These are phyloP conservation scores for Nesogale talazaci DNA, from an alignment of 2,113 vertebrate genomes.

Conservation along the genomic window DNA sequence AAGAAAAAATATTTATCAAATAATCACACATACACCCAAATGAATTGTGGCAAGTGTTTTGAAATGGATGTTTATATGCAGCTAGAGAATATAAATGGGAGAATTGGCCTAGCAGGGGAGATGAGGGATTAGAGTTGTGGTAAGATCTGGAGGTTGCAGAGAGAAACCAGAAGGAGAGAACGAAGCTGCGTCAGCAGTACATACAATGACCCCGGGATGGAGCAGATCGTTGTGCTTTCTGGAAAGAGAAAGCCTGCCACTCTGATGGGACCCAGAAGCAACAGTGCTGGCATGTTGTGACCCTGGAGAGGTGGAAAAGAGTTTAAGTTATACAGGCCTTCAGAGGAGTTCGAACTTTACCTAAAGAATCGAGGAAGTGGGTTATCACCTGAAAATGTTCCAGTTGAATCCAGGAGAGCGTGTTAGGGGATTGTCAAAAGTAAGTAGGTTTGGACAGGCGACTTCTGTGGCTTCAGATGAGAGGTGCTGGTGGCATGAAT, in stretches of 20 bases:
- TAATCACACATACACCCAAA: background rate
- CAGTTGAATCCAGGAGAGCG: background rate
- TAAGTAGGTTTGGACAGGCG: too few relatives aligned
- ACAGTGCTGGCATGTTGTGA: background rate
- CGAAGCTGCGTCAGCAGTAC: background rate
- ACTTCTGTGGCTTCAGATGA: background rate
- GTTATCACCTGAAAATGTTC: background rate
- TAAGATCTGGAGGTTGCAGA: background rate
- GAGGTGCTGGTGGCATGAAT: background rate
- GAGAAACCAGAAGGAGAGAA: background rate
- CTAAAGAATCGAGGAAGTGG: background rate
- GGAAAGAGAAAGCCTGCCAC: background rate
- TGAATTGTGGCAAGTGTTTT: background rate
- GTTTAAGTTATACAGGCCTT: background rate
- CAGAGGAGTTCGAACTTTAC: background rate
- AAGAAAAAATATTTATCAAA: background rate
- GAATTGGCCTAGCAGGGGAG: background rate
- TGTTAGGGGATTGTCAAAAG: rapidly evolving
- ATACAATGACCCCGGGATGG: too few relatives aligned
- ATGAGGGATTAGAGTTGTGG: background rate
- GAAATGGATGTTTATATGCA: background rate
- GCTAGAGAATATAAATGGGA: too few relatives aligned
- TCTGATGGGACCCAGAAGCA: background rate
- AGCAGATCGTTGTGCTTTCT: background rate
- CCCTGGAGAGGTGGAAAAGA: background rate